Percentiles rank a stretch among this genome's conserved stretches.
Evolutionary conservation across 2,113 vertebrate species (phyloP).

Genomic region (Pristiophorus japonicus): DNA sequence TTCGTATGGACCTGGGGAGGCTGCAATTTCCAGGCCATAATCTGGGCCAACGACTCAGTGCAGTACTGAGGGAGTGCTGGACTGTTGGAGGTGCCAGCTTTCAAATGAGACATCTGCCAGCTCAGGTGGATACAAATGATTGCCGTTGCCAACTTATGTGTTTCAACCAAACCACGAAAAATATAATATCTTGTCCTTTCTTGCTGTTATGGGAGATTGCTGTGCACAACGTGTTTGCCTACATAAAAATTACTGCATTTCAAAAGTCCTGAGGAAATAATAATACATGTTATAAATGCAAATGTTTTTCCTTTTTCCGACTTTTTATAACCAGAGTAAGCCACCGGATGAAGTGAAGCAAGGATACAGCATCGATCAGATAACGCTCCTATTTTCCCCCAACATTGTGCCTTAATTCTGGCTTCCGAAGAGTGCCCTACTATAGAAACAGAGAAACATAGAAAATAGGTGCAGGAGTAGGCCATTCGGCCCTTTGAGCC

Average conservation of each 20-base stretch:
- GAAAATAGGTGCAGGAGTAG: no score
- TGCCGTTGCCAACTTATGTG: neutral
- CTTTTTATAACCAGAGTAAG: neutral
- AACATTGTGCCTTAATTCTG: neutral
- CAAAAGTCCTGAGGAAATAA: neutral
- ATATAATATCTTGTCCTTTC: neutral
- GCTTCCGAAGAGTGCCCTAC: neutral
- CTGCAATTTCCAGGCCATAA: no score
- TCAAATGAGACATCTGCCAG: neutral
- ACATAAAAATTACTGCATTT: neutral
- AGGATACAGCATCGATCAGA: neutral
- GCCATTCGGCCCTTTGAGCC: no score
- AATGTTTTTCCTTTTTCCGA: neutral
- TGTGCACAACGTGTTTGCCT: neutral
- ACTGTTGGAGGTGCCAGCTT: neutral
- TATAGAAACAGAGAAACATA: no score
- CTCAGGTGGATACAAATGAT: neutral
- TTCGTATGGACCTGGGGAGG: no score
- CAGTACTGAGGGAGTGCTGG: neutral
- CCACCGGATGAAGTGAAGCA: neutral
- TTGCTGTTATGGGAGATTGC: neutral
- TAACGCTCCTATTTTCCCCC: neutral
- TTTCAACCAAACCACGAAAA: neutral
- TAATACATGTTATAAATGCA: neutral
- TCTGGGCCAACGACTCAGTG: neutral